Base-by-base conservation (phyloP, 1,140 invertebrate genomes). In the Papilio aristodemus region DNA sequence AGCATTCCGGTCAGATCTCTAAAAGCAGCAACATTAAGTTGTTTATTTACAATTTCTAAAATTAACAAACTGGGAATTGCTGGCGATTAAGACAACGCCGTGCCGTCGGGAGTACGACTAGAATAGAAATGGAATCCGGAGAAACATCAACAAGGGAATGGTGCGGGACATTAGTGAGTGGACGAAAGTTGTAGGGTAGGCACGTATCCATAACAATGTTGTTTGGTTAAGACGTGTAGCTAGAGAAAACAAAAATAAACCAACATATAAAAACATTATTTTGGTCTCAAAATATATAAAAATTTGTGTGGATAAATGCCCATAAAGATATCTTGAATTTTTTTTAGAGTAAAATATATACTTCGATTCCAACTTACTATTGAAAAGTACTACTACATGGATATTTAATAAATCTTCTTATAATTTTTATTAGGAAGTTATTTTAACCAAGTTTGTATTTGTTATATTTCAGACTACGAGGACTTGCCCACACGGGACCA, bases 401-500 rank as follows among this genome's bases (percentile, higher is more conserved):
- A n/a, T n/a, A n/a, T n/a, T n/a, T n/a, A n/a, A n/a, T n/a, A n/a
- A n/a, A n/a, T n/a, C n/a, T n/a, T n/a, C n/a, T n/a, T n/a, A n/a
- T n/a, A n/a, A n/a, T n/a, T n/a, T n/a, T n/a, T n/a, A n/a, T n/a
- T n/a, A n/a, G n/a, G n/a, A 13, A 9, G 39, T 41, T 10, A 14
- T 14, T 41, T 13, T 13, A 36, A 36, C 7, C 27, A 58, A 27
- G 5, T 17, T 13, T 14, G 1, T 9, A 37, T 60, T 39, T 7
- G 10, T 38, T 74, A 19, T 68, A 4, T 78, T 76, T 14, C 78
- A 86, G 89, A 85, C 41, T 83, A 84, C 70, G 91, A 92, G 68
- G 91, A 92, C 71, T 71, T 89, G 36, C 91, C 91, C 4, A 92
- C 90, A 0, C 77, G 90, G 0, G 91, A 92, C 73, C 84, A 81